Evolutionary conservation across 2,888 invertebrate genomes (phyloP).

Genomic region (Chymomyza procnemis): DNA sequence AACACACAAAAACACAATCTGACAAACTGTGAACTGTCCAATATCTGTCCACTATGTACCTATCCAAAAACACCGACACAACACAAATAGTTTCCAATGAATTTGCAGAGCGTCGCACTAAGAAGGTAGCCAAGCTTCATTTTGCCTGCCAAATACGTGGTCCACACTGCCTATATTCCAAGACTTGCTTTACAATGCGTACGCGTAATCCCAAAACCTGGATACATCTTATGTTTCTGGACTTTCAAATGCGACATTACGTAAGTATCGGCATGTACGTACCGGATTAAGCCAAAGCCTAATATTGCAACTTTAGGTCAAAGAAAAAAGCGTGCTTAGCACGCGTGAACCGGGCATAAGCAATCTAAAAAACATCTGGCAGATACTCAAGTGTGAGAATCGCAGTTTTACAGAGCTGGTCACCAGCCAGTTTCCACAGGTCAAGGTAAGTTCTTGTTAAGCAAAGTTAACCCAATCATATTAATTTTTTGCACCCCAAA

Average conservation of each 20-base stretch:
- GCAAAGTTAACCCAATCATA: not conserved
- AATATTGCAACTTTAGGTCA: slow-evolving; percentile 80
- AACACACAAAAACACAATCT: slow-evolving; percentile 9
- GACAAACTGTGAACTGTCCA: not conserved
- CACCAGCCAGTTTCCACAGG: slow-evolving; percentile 94
- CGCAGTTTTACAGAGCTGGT: slow-evolving; percentile 93
- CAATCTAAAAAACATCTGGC: slow-evolving; percentile 94
- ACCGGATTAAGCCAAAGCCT: not conserved
- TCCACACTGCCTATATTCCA: slow-evolving; percentile 91
- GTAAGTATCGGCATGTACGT: slow-evolving; percentile 57
- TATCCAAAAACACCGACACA: slow-evolving; percentile 34
- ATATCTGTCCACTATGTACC: not conserved
- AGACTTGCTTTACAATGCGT: slow-evolving; percentile 87
- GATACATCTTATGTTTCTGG: slow-evolving; percentile 97
- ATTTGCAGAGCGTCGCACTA: slow-evolving; percentile 86
- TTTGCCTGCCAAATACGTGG: slow-evolving; percentile 92
- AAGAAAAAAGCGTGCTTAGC: slow-evolving; percentile 87
- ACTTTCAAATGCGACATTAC: slow-evolving; percentile 84
- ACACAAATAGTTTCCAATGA: slow-evolving; percentile 74
- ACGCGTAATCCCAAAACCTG: slow-evolving; percentile 91
- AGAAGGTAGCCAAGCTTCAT: slow-evolving; percentile 91
- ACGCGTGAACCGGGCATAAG: slow-evolving; percentile 90
- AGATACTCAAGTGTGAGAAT: slow-evolving; percentile 94
- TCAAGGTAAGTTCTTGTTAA: slow-evolving; percentile 81
- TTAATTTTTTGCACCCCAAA: not conserved